Evolutionary conservation across 2,888 invertebrate species (phyloP), one percentile per base, ranked within the genome.

Genomic region (Lochmaea capreae): DNA sequence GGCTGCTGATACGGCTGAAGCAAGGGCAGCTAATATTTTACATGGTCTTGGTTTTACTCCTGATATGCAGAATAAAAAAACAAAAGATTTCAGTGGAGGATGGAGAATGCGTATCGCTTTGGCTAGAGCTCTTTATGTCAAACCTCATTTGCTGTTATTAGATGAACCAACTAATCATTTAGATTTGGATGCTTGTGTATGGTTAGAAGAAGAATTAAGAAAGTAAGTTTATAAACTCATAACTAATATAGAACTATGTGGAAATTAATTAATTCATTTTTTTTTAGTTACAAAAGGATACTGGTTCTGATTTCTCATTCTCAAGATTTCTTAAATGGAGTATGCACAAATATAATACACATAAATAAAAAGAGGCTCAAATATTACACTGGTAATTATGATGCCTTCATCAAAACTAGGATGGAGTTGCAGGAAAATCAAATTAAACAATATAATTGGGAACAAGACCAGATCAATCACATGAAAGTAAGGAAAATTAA

Each of bases 71-170:
- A 91, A 86, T 86, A 90, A 95, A 88, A 91, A 96, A 81, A 95
- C 95, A 71, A 95, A 93, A 89, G 95, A 95, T 85, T 96, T 96
- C 87, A 95, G 95, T 49, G 95, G 95, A 91, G 93, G 99, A 83
- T 99, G 99, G 99, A 92, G 99, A 75, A 99, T 99, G 99, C 92
- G 99, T 81, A 98, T 99, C 78, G 99, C 98, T 1, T 88, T 99
- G 72, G 99, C 98, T 6, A 92, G 98, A 82, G 99, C 99, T 1
- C 89, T 99, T 54, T 99, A 98, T 87, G 94, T 99, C 62, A 99
- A 99, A 87, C 99, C 99, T 0, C 99, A 99, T 84, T 89, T 99
- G 73, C 89, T 99, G 79, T 89, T 99, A 82, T 90, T 99, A 52
- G 99, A 99, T 87, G 99, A 99, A 89, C 99, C 99, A 4, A 99